Evolutionary conservation across 2,113 vertebrate genomes (phyloP).

Genomic region (Speoplatyrhinus poulsoni): DNA sequence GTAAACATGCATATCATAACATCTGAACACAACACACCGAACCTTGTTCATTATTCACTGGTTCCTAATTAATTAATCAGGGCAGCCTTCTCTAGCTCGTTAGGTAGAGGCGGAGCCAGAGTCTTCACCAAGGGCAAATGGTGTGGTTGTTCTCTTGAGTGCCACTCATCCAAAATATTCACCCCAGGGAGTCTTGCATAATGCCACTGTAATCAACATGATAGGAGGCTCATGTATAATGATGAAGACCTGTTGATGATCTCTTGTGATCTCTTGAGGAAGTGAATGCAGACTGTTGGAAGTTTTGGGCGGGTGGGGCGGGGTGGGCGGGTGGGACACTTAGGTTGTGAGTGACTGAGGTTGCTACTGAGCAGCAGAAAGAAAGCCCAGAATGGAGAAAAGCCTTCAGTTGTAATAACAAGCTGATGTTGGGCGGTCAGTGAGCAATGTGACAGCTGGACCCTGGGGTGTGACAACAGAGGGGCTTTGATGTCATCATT

Average conservation of each 20-base stretch:
- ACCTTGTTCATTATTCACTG: constrained; percentile 66
- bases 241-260: neutral
- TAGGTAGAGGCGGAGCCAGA: constrained; percentile 13
- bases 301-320: neutral
- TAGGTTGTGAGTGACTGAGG: constrained; percentile 5
- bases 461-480: constrained; percentile 39
- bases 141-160: constrained; percentile 2
- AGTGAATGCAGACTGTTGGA: too few relatives aligned
- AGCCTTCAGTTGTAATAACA: constrained; percentile 23
- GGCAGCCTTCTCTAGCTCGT: constrained; percentile 26
- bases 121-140: constrained; percentile 6
- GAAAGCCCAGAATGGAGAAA: neutral
- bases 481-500: constrained; percentile 56
- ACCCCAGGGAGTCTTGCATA: constrained; percentile 3
- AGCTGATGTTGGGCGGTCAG: constrained; percentile 11
- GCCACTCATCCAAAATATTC: constrained; percentile 3
- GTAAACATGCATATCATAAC: constrained; percentile 63
- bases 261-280: neutral
- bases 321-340: neutral
- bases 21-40: constrained; percentile 61
- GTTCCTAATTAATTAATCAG: constrained; percentile 64
- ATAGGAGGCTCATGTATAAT: neutral
- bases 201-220: constrained; percentile 8
- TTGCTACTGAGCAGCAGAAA: neutral
- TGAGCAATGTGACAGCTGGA: constrained; percentile 45